Base-by-base conservation (phyloP, 1,140 invertebrate species). In the Telenomus remus region DNA sequence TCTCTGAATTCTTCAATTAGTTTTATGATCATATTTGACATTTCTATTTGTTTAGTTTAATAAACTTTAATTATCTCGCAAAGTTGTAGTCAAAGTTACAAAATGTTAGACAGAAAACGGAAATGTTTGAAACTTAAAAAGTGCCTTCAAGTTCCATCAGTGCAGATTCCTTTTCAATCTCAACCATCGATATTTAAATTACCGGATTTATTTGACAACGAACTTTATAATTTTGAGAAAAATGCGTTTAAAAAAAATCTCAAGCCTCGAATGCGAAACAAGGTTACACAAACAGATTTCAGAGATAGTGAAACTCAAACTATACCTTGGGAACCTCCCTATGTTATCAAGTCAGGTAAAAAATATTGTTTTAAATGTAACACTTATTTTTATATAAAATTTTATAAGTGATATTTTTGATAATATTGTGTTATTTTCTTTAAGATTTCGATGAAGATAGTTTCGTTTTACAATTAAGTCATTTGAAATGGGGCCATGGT, bases 251-350 rank as follows among this genome's bases (percentile, higher is more conserved):
- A 13, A 55, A 66, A 55, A 65, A 60, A 14, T 34, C 37, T 2
- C 19, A 6, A 1, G n/a, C 37, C n/a, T 7, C 15, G 12, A 33
- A 47, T 42, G 2, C 75, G 59, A 46, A 90, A 87, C 47, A 84
- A 89, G 42, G 86, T 83, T 27, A 91, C 90, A 0, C 93, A 95
- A 86, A 95, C 94, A 0, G 88, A 93, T 74, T 94, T 89, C 80
- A 89, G 94, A 66, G 95, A 96, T 74, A 92, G 91, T 3, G 93
- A 94, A 75, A 89, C 92, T 10, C 94, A 95, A 85, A 95, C 95
- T 0, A 85, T 89, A 27, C 94, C 94, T 0, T 95, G 94, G 91
- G 91, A 93, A 53, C 91, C 93, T 7, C 89, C 91, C 27, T 83
- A 82, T 53, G 71, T 73, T 64, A 74, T 81, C 61, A 57, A 50